Base-by-base conservation (phyloP, 2,888 invertebrate genomes). In the Himalopsyche japonica region DNA sequence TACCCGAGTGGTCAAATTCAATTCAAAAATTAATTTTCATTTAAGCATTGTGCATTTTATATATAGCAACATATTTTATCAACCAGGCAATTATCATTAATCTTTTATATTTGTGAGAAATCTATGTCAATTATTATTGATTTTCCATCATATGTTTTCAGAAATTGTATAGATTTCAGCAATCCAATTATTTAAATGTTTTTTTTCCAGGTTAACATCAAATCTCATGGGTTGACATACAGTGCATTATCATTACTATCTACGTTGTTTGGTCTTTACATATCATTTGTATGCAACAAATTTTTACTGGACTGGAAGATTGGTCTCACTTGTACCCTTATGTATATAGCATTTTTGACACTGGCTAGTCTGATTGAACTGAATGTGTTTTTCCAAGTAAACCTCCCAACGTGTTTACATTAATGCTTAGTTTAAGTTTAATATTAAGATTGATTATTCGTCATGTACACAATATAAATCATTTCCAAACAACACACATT, bases 221-320 rank as follows among this genome's bases (percentile, higher is more conserved):
- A 96, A 90, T 97, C 96, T 0, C 93, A 94, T 32, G 97, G 96
- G 0, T 89, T 97, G 49, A 93, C 94, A 0, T 97, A 96, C 90
- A 96, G 95, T 86, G 94, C 96, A 0, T 93, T 96, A 83, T 95
- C 95, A 0, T 91, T 97, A 18, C 91, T 97, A 80, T 94, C 95
- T 0, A 96, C 97, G 0, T 91, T 97, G 3, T 90, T 95, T 76
- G 91, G 95, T 7, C 92, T 97, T 30, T 95, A 96, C 89, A 89
- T 92, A 0, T 93, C 94, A 37, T 92, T 97, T 82, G 91, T 93
- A 0, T 87, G 94, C 64, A 96, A 95, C 89, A 93, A 94, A 88
- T 96, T 95, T 89, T 93, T 92, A 85, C 91, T 97, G 88, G 95
- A 95, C 89, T 95, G 94, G 92, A 93, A 93, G 88, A 93, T 96